phyloP scores from a whole-genome alignment of 2,888 invertebrate genomes.

The Tachystola acroxantha region DNA sequence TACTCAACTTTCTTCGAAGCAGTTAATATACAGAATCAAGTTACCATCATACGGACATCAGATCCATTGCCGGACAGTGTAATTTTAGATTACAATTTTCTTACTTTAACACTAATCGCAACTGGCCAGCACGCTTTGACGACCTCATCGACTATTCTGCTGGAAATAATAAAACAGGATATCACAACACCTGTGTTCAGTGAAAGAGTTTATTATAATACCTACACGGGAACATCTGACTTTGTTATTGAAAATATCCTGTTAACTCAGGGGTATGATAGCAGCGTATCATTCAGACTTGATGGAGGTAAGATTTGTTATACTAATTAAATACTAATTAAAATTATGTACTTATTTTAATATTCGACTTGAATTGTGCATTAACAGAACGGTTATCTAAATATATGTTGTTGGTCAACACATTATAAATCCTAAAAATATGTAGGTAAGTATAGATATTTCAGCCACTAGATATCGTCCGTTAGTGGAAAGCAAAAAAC shows the following conservation, averaged over 20 bases:
- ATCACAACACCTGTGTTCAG: constrained; percentile 44
- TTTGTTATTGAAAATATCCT: constrained; percentile 35
- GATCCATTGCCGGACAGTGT: constrained; percentile 33
- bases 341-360: too few species aligned
- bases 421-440: too few species aligned
- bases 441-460: too few species aligned
- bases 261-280: constrained; percentile 46
- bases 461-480: too few species aligned
- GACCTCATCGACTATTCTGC: constrained; percentile 39
- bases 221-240: constrained; percentile 23
- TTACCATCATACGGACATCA: constrained; percentile 31
- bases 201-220: constrained; percentile 40
- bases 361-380: too few species aligned
- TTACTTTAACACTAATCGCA: constrained; percentile 46
- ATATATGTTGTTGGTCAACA: too few species aligned
- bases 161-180: constrained; percentile 55
- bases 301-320: constrained; percentile 41
- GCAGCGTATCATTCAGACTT: constrained; percentile 38
- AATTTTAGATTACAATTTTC: constrained; percentile 38
- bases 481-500: too few species aligned
- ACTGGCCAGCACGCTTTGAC: constrained; percentile 37
- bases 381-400: too few species aligned
- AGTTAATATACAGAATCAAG: constrained; percentile 26
- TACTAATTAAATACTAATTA: too few species aligned
- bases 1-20: constrained; percentile 30